These are phyloP conservation scores for Metacarcinus magister DNA, from an alignment of 2,888 invertebrate species.

Conservation along the genomic window DNA sequence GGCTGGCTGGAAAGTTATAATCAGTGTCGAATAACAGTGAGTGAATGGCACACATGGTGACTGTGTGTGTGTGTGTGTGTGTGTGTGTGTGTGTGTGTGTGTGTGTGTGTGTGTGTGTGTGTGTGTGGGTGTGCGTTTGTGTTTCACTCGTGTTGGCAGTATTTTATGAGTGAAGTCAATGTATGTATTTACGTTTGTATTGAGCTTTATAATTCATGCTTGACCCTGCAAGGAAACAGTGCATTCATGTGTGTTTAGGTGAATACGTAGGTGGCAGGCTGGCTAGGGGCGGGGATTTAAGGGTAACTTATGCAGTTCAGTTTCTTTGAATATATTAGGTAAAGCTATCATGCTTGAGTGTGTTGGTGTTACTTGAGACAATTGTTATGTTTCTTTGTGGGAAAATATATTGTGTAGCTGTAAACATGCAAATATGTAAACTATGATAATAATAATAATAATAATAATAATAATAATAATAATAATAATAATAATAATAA, in stretches of 20 bases:
- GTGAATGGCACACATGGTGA: slow-evolving; percentile 43
- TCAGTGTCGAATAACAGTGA: slow-evolving; percentile 29
- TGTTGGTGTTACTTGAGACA: not conserved
- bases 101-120: slow-evolving; percentile 3
- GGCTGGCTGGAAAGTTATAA: not conserved
- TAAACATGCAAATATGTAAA: too few species aligned
- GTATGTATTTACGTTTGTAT: not conserved
- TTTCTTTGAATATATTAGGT: not conserved
- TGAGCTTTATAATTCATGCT: not conserved
- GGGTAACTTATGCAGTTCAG: not conserved
- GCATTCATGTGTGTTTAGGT: not conserved
- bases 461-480: not conserved
- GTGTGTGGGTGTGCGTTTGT: not conserved
- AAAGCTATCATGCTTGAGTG: too few species aligned
- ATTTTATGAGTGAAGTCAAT: not conserved
- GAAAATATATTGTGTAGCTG: too few species aligned
- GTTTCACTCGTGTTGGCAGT: not conserved
- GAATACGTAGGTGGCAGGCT: not conserved
- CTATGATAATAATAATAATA: too few species aligned
- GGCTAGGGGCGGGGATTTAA: not conserved
- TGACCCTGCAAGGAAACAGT: not conserved
- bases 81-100: slow-evolving; percentile 39
- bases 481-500: not conserved
- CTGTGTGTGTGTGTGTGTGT: slow-evolving; percentile 9
- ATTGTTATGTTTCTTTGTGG: too few species aligned